These are phyloP conservation scores for Spilogale gracilis DNA, from an alignment of 2,113 vertebrate species.

Conservation along the genomic window DNA sequence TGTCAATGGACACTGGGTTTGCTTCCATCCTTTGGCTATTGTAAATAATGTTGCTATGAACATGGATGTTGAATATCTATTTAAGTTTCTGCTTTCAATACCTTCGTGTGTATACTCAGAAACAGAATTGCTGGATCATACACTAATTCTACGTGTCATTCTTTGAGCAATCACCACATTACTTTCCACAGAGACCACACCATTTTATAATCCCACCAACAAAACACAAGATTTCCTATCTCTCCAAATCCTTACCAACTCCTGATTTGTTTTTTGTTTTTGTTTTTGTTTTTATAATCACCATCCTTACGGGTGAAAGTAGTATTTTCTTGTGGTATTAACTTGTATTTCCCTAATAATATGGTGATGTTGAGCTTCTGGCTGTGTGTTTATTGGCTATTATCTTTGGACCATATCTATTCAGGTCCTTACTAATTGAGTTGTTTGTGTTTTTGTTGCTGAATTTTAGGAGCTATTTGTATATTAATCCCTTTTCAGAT, in stretches of 20 bases:
- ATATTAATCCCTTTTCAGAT: background rate
- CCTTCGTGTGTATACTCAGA: background rate
- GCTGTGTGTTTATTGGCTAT: background rate
- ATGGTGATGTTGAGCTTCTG: background rate
- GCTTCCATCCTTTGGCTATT: background rate
- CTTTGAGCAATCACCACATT: background rate
- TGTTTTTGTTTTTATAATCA: background rate
- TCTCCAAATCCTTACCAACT: background rate
- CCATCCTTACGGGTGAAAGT: background rate
- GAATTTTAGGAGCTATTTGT: background rate
- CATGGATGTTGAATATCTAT: background rate
- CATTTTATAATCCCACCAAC: background rate
- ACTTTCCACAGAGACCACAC: background rate
- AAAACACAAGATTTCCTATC: background rate
- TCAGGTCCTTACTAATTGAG: background rate
- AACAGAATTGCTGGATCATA: background rate
- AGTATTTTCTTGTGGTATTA: background rate
- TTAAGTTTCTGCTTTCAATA: background rate
- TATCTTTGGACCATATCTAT: background rate
- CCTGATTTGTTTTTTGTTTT: background rate
- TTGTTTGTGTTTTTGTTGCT: background rate
- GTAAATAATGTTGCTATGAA: background rate
- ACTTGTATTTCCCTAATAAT: background rate
- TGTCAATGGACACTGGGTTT: background rate
- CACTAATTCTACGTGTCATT: background rate